Conservation (phyloP, 2,888 invertebrate genomes). For the Apamea epomidion region DNA sequence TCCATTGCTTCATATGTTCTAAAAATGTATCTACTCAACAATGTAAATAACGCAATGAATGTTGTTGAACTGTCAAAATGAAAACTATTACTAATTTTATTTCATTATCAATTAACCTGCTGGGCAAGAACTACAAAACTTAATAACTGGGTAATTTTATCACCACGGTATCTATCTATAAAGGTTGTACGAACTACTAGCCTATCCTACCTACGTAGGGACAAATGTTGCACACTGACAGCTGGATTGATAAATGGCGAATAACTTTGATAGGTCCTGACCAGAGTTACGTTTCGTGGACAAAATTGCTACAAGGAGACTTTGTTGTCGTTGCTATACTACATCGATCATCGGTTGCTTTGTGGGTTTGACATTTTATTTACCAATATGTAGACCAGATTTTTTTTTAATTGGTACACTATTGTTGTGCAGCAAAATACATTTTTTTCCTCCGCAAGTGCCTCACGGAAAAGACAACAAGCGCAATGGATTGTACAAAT, state of each 20-base stretch:
- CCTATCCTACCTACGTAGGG: too few relatives aligned
- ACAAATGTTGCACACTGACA: neutral
- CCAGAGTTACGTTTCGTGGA: neutral
- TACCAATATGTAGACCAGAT: neutral
- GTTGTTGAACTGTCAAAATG: neutral
- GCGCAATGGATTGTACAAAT: slow-evolving; percentile 1
- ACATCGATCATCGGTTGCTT: neutral
- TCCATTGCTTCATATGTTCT: neutral
- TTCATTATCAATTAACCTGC: neutral
- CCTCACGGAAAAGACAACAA: neutral
- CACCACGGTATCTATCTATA: too few relatives aligned
- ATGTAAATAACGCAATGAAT: neutral
- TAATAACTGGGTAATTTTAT: neutral
- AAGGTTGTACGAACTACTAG: neutral
- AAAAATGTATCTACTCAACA: neutral
- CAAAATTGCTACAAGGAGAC: neutral
- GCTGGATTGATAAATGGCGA: neutral
- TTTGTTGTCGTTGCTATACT: neutral
- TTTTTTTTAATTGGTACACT: neutral
- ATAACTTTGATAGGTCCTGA: neutral
- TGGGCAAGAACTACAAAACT: too few relatives aligned
- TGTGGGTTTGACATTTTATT: neutral
- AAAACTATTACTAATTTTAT: neutral
- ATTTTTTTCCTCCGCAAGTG: neutral
- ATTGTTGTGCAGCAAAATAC: neutral